Base-by-base conservation (phyloP, 2,797 vertebrate genomes). In the Sciurus vulgaris region DNA sequence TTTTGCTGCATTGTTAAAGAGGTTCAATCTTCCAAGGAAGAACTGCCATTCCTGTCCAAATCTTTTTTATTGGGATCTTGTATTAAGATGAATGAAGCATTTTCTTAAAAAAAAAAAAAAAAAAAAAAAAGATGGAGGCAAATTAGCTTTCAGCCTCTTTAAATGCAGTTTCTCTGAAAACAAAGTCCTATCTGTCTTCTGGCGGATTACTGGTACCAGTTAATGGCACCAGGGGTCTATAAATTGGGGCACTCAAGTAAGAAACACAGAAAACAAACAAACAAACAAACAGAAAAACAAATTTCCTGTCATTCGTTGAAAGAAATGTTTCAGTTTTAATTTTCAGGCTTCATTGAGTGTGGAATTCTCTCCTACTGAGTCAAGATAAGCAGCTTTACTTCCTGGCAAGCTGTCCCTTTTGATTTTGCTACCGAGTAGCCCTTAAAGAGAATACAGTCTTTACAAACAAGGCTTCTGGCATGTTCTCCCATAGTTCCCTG, bases 271-370 rank as follows among this genome's bases (percentile, higher is more conserved):
- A 69, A 65, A 87, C 33, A 69, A 24, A 59, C 22, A 69, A 65
- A 87, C 33, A 69, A 24, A 59, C 22, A 56, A 89, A 77, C 7
- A 30, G 61, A 86, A 65, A 51, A 61, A 28, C 14, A 2, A 7
- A 94, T 41, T 93, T 91, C 84, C 54, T 74, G n/a, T 2, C 44
- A 85, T 7, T 85, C 22, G 9, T 82, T 83, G 59, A 94, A 89
- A 93, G 59, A 93, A 89, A 93, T 72, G 44, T 61, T 96, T 77
- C 70, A 26, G n/a, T 93, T 93, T 88, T 93, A 91, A 96, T 93
- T 88, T 96, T 33, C 63, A 69, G 38, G 74, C 89, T 88, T 67
- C 72, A 77, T 56, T 82, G 85, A 69, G 33, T 73, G 10, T 74
- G 49, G 65, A 87, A 88, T 84, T 89, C 70, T 95, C 83, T 30